These are phyloP conservation scores for Solea senegalensis DNA, from an alignment of 2,113 vertebrate species.

Conservation along the genomic window DNA sequence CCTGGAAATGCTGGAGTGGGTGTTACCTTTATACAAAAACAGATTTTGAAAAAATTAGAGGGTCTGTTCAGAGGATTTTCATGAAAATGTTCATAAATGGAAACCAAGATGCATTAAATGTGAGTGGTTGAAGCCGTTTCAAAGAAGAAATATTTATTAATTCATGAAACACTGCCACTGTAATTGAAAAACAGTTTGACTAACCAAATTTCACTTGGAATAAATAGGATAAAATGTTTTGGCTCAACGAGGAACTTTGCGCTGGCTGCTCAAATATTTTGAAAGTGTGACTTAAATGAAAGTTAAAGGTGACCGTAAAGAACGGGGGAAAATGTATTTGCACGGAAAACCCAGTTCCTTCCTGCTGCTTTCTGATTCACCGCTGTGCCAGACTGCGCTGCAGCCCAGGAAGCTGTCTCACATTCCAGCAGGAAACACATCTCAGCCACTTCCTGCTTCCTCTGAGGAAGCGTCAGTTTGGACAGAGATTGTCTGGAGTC, in stretches of 20 bases:
- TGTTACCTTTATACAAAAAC: no score
- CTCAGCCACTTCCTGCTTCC: conserved; percentile 67
- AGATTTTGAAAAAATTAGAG: no score
- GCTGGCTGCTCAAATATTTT: not conserved
- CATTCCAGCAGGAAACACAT: conserved; percentile 67
- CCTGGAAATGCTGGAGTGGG: no score
- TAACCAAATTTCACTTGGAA: no score
- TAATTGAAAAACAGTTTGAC: no score
- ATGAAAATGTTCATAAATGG: no score
- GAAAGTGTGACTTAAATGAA: not conserved
- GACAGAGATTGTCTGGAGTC: conserved; percentile 7
- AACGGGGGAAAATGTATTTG: not conserved
- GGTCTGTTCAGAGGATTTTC: no score
- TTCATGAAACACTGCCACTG: no score
- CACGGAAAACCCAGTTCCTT: conserved; percentile 38
- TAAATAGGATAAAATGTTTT: not conserved
- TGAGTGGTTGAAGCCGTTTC: no score
- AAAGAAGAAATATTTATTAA: no score
- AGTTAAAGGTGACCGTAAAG: not conserved
- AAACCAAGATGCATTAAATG: no score
- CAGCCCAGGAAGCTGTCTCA: conserved; percentile 32
- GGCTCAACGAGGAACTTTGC: not conserved
- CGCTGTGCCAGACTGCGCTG: conserved; percentile 25
- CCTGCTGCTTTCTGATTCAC: conserved; percentile 26
- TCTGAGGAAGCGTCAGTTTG: conserved; percentile 56